Base-by-base conservation (phyloP, 2,797 vertebrate genomes). In the Leptodactylus fallax region DNA sequence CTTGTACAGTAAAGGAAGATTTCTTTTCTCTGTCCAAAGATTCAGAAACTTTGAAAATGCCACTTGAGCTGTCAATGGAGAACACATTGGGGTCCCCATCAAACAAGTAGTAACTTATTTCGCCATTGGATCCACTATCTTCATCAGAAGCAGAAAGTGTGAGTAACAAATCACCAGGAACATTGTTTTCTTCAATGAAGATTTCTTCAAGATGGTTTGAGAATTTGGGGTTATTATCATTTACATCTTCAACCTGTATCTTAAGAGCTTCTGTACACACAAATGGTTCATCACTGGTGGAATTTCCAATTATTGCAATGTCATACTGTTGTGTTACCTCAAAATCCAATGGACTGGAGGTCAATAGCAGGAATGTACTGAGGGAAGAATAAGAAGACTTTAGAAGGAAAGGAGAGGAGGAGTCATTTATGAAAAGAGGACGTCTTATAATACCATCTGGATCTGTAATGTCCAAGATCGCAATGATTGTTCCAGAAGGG, bases 171-270 rank as follows among this genome's bases (percentile, higher is more conserved):
- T 85, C 79, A 3, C 92, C 94, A 0, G 93, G 92, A n/a, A 72
- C 25, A 89, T 96, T 96, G 92, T 97, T 96, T 93, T 96, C 96
- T 76, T 92, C 92, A 85, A 96, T 90, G 69, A 93, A 92, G 58
- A 93, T 85, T 87, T 95, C 85, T 74, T 90, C 95, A 63, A 82
- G 85, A 79, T 87, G 65, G 65, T 93, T 91, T 60, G 81, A 65
- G 77, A 97, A 97, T 86, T 86, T 90, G 17, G 96, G 96, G 1
- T 90, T 88, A 56, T 96, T 96, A 91, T 96, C 96, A 79, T 96
- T 96, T 89, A 94, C 92, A 90, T 97, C 95, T 90, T 91, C 88
- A 90, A 96, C 93, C 79, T 77, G 25, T 86, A 96, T 92, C 77
- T 87, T 92, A 87, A 96, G 93, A 86, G 91, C 90, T 83, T 63